Evolutionary conservation across 37 sponge, comb jelly and placozoan species (phyloP).

Genomic region (Haliclona indistincta): DNA sequence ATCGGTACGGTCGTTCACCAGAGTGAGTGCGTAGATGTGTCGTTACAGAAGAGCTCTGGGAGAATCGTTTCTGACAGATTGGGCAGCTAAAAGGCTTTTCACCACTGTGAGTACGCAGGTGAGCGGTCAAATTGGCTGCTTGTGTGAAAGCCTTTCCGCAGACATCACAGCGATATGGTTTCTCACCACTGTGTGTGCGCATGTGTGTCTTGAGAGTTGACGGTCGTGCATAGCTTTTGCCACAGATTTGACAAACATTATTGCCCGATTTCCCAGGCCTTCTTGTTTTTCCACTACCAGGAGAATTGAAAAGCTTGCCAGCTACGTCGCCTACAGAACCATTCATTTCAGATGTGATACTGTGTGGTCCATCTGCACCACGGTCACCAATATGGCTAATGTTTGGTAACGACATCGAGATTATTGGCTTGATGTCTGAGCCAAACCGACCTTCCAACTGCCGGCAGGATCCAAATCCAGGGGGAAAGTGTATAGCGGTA

Average conservation of each 20-base stretch:
- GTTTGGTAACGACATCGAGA: not conserved
- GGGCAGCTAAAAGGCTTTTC: constrained; percentile 98
- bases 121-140: constrained; percentile 98
- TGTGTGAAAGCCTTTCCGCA: constrained; percentile 97
- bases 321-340: too few relatives aligned
- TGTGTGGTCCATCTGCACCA: not conserved
- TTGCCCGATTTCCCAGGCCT: not conserved
- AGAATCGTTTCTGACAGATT: constrained; percentile 89
- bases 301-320: not conserved
- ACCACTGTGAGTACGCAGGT: constrained; percentile 93
- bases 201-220: constrained; percentile 96
- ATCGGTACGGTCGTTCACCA: constrained; percentile 94
- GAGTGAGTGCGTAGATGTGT: constrained; percentile 98
- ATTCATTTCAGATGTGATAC: not conserved
- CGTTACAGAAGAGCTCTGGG: constrained; percentile 96
- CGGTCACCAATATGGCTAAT: not conserved
- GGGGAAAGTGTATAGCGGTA: not conserved
- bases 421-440: not conserved
- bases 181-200: constrained; percentile 93
- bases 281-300: not conserved
- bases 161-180: constrained; percentile 88
- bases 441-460: not conserved
- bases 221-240: constrained; percentile 95
- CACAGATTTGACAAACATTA: constrained; percentile 86
- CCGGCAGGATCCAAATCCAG: not conserved